These are phyloP conservation scores for Chrysopilus asiliformis DNA, from an alignment of 2,888 invertebrate genomes.

Conservation along the genomic window DNA sequence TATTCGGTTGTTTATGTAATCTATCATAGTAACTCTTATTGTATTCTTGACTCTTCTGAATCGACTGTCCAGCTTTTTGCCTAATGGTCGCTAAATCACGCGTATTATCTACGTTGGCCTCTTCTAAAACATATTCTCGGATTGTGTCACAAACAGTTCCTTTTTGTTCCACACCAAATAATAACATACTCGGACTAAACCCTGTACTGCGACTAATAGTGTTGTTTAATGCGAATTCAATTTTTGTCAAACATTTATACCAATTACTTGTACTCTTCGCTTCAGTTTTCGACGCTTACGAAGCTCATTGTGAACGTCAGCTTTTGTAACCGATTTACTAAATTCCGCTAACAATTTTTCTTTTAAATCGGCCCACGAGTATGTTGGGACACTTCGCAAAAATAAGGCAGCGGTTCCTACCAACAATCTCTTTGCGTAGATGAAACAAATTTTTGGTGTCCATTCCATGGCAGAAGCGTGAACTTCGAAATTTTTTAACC, in stretches of 20 bases:
- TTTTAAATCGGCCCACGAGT: background rate
- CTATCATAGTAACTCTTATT: background rate
- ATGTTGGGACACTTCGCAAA: background rate
- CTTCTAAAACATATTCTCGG: background rate
- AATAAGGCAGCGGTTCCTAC: background rate
- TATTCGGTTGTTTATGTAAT: constrained; percentile 1
- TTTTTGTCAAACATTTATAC: background rate
- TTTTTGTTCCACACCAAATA: constrained; percentile 2
- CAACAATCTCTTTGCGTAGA: background rate
- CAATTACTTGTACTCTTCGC: background rate
- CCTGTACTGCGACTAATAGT: background rate
- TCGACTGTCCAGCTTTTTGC: background rate
- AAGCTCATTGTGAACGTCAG: background rate
- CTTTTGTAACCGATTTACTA: background rate
- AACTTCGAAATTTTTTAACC: constrained; percentile 1
- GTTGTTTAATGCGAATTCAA: constrained; percentile 2
- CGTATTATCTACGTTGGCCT: too few relatives aligned
- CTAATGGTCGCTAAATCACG: constrained; percentile 12
- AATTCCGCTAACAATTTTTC: background rate
- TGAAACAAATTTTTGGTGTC: background rate
- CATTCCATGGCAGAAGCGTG: background rate
- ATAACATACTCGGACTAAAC: constrained; percentile 1
- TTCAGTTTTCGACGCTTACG: background rate
- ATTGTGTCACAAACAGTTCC: constrained; percentile 1
- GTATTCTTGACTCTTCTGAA: background rate